These are phyloP conservation scores for Turdus rufiventris DNA, from an alignment of 2,113 vertebrate genomes.

Conservation along the genomic window DNA sequence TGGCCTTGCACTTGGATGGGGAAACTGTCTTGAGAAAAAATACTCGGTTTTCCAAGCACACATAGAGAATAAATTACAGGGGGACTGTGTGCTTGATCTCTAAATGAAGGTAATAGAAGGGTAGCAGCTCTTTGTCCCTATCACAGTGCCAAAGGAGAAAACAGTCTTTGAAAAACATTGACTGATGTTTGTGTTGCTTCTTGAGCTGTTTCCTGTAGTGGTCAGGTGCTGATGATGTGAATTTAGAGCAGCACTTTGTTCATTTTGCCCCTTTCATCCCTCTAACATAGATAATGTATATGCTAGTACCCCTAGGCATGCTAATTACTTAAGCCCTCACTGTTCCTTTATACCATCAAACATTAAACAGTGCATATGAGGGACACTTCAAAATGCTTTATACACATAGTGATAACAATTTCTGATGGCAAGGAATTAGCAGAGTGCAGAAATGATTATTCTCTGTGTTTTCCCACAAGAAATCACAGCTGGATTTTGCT, in stretches of 20 bases:
- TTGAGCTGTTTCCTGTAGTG: background rate
- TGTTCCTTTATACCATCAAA: background rate
- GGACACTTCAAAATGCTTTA: background rate
- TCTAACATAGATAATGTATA: background rate
- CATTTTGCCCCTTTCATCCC: conserved; percentile 7
- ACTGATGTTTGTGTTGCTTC: background rate
- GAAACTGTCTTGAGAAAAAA: conserved; percentile 5
- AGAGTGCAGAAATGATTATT: background rate
- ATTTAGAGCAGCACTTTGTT: background rate
- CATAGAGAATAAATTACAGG: background rate
- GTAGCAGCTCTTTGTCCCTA: background rate
- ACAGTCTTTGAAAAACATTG: background rate
- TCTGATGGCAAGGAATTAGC: background rate
- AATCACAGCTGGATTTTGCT: background rate
- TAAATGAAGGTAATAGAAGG: background rate
- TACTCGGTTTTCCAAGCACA: background rate
- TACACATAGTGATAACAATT: background rate
- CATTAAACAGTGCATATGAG: background rate
- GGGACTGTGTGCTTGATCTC: background rate
- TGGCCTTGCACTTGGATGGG: background rate
- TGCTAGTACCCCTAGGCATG: background rate
- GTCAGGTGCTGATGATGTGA: background rate
- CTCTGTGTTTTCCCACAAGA: background rate
- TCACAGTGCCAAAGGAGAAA: background rate
- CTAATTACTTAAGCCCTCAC: background rate